Percentiles rank a stretch among this genome's conserved stretches.
phyloP scores from a whole-genome alignment of 1,140 invertebrate species.

The Caenorhabditis brenneri region DNA sequence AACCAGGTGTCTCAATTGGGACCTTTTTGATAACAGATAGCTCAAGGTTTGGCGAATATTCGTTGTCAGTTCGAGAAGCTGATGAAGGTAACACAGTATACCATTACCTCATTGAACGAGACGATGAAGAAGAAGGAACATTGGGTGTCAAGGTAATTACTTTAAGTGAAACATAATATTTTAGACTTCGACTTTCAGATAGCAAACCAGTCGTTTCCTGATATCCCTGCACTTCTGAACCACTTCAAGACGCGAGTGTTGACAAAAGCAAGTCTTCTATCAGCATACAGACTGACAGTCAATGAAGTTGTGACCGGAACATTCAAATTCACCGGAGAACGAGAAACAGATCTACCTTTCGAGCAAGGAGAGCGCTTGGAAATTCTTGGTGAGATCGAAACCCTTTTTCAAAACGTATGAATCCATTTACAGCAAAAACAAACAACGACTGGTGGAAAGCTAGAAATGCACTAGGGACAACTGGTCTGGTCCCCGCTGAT shows the following conservation, averaged over 20 bases:
- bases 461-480: conserved; percentile 82
- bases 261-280: conserved; percentile 89
- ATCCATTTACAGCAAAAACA: conserved; percentile 78
- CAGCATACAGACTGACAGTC: conserved; percentile 75
- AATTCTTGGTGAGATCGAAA: conserved; percentile 75
- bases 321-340: conserved; percentile 85
- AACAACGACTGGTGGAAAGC: conserved; percentile 98
- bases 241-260: conserved; percentile 96
- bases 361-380: conserved; percentile 89
- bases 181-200: conserved; percentile 78
- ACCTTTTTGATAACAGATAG: conserved; percentile 64
- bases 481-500: conserved; percentile 91
- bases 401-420: too few species aligned
- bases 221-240: conserved; percentile 85
- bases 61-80: conserved; percentile 60
- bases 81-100: conserved; percentile 9
- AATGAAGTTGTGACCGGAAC: conserved; percentile 77
- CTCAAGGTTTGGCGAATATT: conserved; percentile 57
- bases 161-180: neutral
- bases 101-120: conserved; percentile 5
- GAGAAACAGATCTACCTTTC: conserved; percentile 92
- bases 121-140: neutral
- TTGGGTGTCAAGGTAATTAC: neutral
- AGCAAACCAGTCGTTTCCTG: conserved; percentile 90
- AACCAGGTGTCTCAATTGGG: conserved; percentile 41